These are phyloP conservation scores for Florisuga fusca DNA, from an alignment of 2,797 vertebrate genomes.

Conservation along the genomic window DNA sequence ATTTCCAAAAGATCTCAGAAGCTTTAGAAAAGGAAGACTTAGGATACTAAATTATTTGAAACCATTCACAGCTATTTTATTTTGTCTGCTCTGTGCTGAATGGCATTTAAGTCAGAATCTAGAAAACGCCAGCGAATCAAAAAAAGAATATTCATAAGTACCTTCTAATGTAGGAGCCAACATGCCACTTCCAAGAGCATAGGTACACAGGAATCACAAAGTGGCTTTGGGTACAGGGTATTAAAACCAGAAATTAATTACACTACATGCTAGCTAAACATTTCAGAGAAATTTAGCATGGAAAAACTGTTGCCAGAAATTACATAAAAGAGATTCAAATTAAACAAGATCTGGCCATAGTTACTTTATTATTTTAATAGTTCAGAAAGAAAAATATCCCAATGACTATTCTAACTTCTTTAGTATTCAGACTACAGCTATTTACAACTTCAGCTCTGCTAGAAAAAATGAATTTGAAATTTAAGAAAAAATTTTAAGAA, in stretches of 20 bases:
- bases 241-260: not conserved
- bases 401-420: not conserved
- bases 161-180: not conserved
- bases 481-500: not conserved
- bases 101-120: not conserved
- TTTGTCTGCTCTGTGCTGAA: not conserved
- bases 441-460: not conserved
- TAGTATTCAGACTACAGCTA: not conserved
- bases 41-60: not conserved
- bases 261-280: not conserved
- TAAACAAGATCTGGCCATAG: not conserved
- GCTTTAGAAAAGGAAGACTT: not conserved
- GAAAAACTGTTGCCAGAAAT: not conserved
- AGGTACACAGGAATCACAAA: not conserved
- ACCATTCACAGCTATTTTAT: not conserved
- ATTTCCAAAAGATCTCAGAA: not conserved
- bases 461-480: not conserved
- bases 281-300: not conserved
- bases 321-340: not conserved
- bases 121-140: not conserved
- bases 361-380: not conserved
- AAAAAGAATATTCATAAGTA: not conserved
- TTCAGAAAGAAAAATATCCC: not conserved
- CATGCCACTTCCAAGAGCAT: not conserved
- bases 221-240: not conserved